Evolutionary conservation across 2,888 invertebrate species (phyloP).

Genomic region (Mythimna albipuncta): DNA sequence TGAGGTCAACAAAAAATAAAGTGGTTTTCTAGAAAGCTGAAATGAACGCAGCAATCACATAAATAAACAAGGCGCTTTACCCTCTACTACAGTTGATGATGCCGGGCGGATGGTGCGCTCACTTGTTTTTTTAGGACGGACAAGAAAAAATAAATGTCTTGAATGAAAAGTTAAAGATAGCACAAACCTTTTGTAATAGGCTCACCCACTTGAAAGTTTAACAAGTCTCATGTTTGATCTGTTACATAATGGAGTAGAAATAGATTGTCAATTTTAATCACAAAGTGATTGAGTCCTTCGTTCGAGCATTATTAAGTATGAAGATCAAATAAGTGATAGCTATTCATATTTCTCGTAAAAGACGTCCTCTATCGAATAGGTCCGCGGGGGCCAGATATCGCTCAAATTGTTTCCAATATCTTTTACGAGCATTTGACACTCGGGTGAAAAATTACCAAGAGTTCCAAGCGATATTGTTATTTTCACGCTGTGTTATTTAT

Average conservation of each 20-base stretch:
- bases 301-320: slow-evolving; percentile 59
- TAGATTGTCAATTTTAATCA: slow-evolving; percentile 65
- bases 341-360: slow-evolving; percentile 77
- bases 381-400: slow-evolving; percentile 81
- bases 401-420: slow-evolving; percentile 89
- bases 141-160: slow-evolving; percentile 65
- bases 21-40: slow-evolving; percentile 69
- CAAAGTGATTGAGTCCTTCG: slow-evolving; percentile 63
- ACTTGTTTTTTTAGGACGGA: slow-evolving; percentile 73
- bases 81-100: slow-evolving; percentile 71
- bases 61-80: slow-evolving; percentile 72
- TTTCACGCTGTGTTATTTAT: slow-evolving; percentile 76
- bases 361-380: slow-evolving; percentile 70
- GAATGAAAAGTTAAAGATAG: slow-evolving; percentile 58
- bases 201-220: slow-evolving; percentile 36
- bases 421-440: slow-evolving; percentile 87
- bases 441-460: slow-evolving; percentile 83
- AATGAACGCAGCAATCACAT: slow-evolving; percentile 73
- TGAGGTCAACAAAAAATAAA: slow-evolving; percentile 66
- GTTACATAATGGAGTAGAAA: slow-evolving; percentile 34
- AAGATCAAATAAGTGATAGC: slow-evolving; percentile 71
- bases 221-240: slow-evolving; percentile 14
- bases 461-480: slow-evolving; percentile 79
- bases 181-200: slow-evolving; percentile 51
- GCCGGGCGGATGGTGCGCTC: slow-evolving; percentile 65